Base-by-base conservation (phyloP, 2,888 invertebrate genomes). In the Therioaphis trifolii region DNA sequence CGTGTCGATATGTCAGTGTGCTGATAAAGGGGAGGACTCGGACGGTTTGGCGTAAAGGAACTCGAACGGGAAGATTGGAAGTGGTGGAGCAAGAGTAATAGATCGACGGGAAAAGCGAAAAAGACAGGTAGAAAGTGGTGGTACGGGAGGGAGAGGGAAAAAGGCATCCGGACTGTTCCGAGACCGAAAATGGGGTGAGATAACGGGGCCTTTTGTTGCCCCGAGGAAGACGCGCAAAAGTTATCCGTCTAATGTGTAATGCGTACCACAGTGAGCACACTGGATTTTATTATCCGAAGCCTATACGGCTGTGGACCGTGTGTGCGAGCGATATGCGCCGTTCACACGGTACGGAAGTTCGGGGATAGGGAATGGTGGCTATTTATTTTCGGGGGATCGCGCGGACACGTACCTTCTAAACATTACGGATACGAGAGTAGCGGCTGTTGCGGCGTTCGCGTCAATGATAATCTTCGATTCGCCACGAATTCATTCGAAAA, bases 371-470 rank as follows among this genome's bases (percentile, higher is more conserved):
- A n/a, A n/a, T n/a, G n/a, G n/a, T n/a, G n/a, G n/a, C 69, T 69
- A 14, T 69, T 43, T 43, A 69, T 43, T 43, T 69, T 21, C 69
- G 43, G 14, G 40, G 7, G n/a, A 52, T 52, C 15, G n/a, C 5
- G n/a, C n/a, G 43, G 69, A 43, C 43, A 40, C 49, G 49, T 49
- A n/a, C n/a, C n/a, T n/a, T 49, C 49, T 49, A 49, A 49, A 49
- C 18, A 49, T 49, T 49, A 49, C 14, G n/a, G n/a, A n/a, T 49
- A 49, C 15, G 1, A 2, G 49, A 49, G 14, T 15, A 18, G 52
- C n/a, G 52, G 1, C 46, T 11, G 7, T 49, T 2, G 15, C 7
- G 46, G 14, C 52, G n/a, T 15, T 52, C 15, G n/a, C 52, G 14
- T 15, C 7, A 7, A 52, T 5, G n/a, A 4, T n/a, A 52, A 52